Base-by-base conservation (phyloP, 92 coral and sea anemone species). In the Paramuricea clavata region DNA sequence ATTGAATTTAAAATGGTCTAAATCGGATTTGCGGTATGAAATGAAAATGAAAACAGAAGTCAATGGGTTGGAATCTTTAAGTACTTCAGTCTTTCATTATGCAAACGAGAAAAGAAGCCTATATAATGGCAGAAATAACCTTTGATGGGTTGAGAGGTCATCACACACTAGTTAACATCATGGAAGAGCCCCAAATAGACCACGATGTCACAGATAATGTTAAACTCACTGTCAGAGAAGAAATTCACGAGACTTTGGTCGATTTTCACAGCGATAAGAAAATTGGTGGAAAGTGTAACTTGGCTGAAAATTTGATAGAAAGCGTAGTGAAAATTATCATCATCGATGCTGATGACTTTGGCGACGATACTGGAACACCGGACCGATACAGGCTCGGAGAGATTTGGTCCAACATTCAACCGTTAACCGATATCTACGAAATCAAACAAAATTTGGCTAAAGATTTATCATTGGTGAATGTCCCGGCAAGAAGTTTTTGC, bases 331-430 rank as follows among this genome's bases (percentile, higher is more conserved):
- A 36, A 1, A 26, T 36, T 15, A 13, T 72, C 49, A 44, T 36
- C 8, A 23, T 44, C 11, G 50, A n/a, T 5, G 31, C 41, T 26
- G 6, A 17, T 23, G 78, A 44, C 15, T 17, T 12, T 44, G 56
- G 15, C 2, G 78, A 44, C 13, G 78, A 39, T 27, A 36, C 56
- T 12, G 41, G 19, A n/a, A 12, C 8, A 0, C 39, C 17, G 0
- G 82, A 76, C 42, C 26, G 50, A 17, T 49, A 76, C 47, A 56
- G 44, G 21, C 68, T 50, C 22, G 43, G 12, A 15, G 82, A 76
- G 21, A 76, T 76, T 27, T 49, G 44, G 27, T 9, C 1, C 25
- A 13, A 49, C 13, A 26, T 76, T n/a, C 32, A 47, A 54, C 81
- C 60, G 23, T 44, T 74, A 34, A 15, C 50, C 28, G 19, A 1